Evolutionary conservation across 2,797 vertebrate genomes (phyloP), one percentile per base, ranked within the genome.

Genomic region (Dendrocincla fuliginosa): DNA sequence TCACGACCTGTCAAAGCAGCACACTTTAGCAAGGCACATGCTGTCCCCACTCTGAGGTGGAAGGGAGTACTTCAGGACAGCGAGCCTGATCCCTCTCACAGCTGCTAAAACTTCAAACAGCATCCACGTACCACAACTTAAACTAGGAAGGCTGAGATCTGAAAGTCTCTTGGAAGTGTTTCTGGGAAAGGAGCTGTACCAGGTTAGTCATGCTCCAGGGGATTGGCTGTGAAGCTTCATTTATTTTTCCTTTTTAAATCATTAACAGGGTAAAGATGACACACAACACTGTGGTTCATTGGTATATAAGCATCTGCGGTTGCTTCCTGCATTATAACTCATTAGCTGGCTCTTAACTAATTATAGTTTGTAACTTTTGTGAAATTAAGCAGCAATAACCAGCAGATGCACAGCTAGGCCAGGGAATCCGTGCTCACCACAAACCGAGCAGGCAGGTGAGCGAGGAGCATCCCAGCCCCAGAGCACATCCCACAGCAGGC

Each of bases 101-200:
- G 61, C 71, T 53, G 24, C 84, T 55, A 4, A 39, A 85, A n/a
- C 75, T 70, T 56, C 41, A 2, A 19, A 22, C 15, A n/a, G 6
- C 46, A 42, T 17, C 71, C 41, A 25, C 9, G 0, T 6, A n/a
- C 28, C 0, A 0, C 25, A 4, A 3, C 25, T 23, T 30, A n/a
- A 8, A 69, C 32, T 3, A 32, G 41, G n/a, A 30, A 74, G 60
- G n/a, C 41, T 89, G 44, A 2, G 11, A 32, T 49, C 7, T 22
- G 20, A 74, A 18, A 60, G 16, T 7, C 10, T 46, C 22, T 22
- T 24, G 30, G 18, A 64, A 82, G 8, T 0, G 2, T 55, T 42
- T 56, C 37, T 37, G 33, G 35, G 37, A 56, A 67, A 67, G 55
- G 59, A 80, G n/a, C 17, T 28, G 41, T 20, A 52, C 24, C 50